Percentiles rank a stretch among this genome's conserved stretches.
These are phyloP conservation scores for Drosophila ironensis DNA, from an alignment of 1,140 invertebrate genomes.

Conservation along the genomic window DNA sequence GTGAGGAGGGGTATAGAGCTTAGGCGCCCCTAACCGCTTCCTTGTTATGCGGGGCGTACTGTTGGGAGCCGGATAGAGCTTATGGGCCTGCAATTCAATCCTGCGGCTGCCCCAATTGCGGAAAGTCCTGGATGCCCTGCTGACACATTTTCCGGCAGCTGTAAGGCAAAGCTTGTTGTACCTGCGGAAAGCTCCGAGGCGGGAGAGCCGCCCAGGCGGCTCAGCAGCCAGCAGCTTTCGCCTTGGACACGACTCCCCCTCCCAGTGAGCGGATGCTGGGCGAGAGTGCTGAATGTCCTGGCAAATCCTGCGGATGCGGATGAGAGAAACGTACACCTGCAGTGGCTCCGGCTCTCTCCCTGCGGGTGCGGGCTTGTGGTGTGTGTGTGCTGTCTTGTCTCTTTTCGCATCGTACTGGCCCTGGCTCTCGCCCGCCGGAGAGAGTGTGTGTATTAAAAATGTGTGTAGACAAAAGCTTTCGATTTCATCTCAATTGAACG, in stretches of 20 bases:
- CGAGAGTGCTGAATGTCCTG: slow-evolving; percentile 32
- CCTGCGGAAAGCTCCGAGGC: slow-evolving; percentile 47
- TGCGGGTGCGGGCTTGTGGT: background rate
- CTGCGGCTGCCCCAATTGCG: slow-evolving; percentile 38
- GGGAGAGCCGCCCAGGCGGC: slow-evolving; percentile 26
- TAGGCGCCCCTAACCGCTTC: too few species aligned
- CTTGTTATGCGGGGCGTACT: slow-evolving; percentile 2
- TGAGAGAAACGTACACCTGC: slow-evolving; percentile 33
- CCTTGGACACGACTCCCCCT: slow-evolving; percentile 25
- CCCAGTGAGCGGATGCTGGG: slow-evolving; percentile 46
- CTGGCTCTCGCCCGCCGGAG: slow-evolving; percentile 14
- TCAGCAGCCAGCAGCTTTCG: slow-evolving; percentile 48
- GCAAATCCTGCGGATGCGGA: slow-evolving; percentile 1
- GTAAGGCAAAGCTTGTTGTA: slow-evolving; percentile 58
- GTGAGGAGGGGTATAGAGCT: too few species aligned
- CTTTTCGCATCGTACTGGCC: background rate
- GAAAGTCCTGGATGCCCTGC: slow-evolving; percentile 52
- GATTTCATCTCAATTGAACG: slow-evolving; percentile 72
- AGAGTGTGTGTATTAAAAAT: slow-evolving; percentile 63
- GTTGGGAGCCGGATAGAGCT: slow-evolving; percentile 30
- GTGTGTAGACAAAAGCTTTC: slow-evolving; percentile 76
- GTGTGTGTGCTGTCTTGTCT: background rate
- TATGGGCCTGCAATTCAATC: slow-evolving; percentile 30
- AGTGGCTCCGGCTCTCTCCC: slow-evolving; percentile 35
- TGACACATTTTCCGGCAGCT: slow-evolving; percentile 64